A percentile compares a stretch with the other conserved stretches of the same genome.
phyloP scores from a whole-genome alignment of 2,888 invertebrate species.

The Hemaris fuciformis region DNA sequence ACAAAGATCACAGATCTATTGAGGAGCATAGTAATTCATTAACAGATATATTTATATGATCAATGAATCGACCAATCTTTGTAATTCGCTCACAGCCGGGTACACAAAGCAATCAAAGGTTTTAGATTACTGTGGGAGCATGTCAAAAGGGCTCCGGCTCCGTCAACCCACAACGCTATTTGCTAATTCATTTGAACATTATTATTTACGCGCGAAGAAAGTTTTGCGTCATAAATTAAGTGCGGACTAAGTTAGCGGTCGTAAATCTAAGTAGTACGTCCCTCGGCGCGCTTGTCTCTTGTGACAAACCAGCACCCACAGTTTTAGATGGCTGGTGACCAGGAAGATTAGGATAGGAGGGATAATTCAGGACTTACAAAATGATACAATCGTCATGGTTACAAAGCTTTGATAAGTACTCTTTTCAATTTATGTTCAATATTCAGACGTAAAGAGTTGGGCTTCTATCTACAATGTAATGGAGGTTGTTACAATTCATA shows the following conservation, averaged over 20 bases:
- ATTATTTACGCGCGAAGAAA: slow-evolving; percentile 52
- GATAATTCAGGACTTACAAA: background rate
- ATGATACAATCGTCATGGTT: background rate
- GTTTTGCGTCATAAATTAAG: slow-evolving; percentile 57
- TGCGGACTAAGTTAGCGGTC: slow-evolving; percentile 43
- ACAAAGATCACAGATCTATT: no score
- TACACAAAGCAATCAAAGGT: background rate
- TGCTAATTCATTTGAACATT: slow-evolving; percentile 44
- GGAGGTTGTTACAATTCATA: background rate
- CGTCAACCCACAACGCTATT: slow-evolving; percentile 24
- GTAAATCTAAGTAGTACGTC: slow-evolving; percentile 44
- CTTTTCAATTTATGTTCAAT: no score
- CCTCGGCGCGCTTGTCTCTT: slow-evolving; percentile 35
- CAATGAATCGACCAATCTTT: no score
- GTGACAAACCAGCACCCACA: slow-evolving; percentile 40
- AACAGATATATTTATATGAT: no score
- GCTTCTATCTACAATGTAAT: background rate
- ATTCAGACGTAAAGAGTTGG: no score
- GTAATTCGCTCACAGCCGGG: no score
- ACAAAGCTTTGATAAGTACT: no score
- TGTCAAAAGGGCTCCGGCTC: background rate
- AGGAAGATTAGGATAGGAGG: background rate
- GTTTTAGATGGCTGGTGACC: slow-evolving; percentile 38
- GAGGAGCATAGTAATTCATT: no score
- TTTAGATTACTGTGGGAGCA: background rate